A percentile compares a stretch with the other conserved stretches of the same genome.
phyloP scores from a whole-genome alignment of 2,888 invertebrate genomes.

The Nomada flava region DNA sequence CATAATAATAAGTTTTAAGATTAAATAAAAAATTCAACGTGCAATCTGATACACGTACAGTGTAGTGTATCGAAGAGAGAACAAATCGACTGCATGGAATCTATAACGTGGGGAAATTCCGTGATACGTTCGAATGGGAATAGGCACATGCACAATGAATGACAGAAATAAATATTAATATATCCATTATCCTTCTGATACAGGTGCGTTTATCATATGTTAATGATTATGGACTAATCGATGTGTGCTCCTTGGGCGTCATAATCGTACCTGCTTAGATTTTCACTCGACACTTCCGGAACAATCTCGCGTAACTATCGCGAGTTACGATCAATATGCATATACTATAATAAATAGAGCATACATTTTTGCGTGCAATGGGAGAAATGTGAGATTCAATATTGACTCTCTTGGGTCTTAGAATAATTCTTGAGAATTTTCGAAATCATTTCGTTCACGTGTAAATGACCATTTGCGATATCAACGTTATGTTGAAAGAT shows the following conservation, averaged over 20 bases:
- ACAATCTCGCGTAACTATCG: not conserved
- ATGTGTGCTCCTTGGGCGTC: not conserved
- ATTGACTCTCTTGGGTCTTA: too few relatives aligned
- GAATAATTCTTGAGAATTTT: too few relatives aligned
- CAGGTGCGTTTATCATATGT: constrained; percentile 5
- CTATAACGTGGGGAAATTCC: constrained; percentile 25
- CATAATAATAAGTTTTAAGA: not conserved
- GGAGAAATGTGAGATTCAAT: too few relatives aligned
- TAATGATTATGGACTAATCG: constrained; percentile 5
- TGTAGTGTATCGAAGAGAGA: too few relatives aligned
- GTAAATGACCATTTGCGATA: too few relatives aligned
- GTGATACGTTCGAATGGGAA: not conserved
- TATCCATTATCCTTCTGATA: constrained; percentile 15
- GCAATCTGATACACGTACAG: too few relatives aligned
- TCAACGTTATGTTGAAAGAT: too few relatives aligned
- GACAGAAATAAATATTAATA: constrained; percentile 44
- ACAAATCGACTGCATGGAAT: not conserved
- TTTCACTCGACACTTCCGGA: not conserved
- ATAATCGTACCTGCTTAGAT: not conserved
- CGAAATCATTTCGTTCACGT: too few relatives aligned
- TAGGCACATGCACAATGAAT: not conserved
- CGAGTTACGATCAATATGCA: not conserved
- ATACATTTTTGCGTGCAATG: too few relatives aligned
- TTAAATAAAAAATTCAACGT: not conserved
- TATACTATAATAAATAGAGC: too few relatives aligned